Base-by-base conservation (phyloP, 2,888 invertebrate genomes). In the Sarcophaga carnaria region DNA sequence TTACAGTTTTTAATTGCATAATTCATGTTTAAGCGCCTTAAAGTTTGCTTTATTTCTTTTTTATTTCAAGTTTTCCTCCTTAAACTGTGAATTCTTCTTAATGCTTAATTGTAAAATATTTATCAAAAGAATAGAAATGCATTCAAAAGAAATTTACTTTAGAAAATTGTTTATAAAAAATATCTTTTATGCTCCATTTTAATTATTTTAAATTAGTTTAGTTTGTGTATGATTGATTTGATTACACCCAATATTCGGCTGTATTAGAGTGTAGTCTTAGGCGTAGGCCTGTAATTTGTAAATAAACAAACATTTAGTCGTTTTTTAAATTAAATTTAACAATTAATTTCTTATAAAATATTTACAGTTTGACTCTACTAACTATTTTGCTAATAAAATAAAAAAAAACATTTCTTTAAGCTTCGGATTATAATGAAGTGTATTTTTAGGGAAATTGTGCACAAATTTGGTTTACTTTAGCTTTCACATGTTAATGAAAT, bases 201-300 rank as follows among this genome's bases (percentile, higher is more conserved):
- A 60, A 76, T 72, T 70, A 80, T 80, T 70, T 82, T 70, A 77
- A 25, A n/a, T 37, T 37, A 10, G 37, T 37, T 37, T 37, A 27
- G 60, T 79, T 59, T 49, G 20, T n/a, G 20, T 71, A 60, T 45
- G 49, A 71, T 59, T 47, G 47, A 59, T 78, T 74, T 80, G 80
- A 85, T 91, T 92, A 92, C 91, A 92, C 92, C 92, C 92, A 92
- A 92, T 92, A 92, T 91, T 92, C 92, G 88, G 90, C 91, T 80
- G 89, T 87, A 87, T 89, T 90, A 89, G 90, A 88, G 88, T 89
- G 89, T 87, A 90, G 89, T 86, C 91, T 92, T 92, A 92, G 89
- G 89, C 89, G 89, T 88, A 90, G 89, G 87, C 92, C 92, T 92
- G 92, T 89, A 92, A 91, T 89, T 89, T 90, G 54, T 87, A 89